phyloP scores from a whole-genome alignment of 2,797 vertebrate genomes.

The Malacoraja senta region DNA sequence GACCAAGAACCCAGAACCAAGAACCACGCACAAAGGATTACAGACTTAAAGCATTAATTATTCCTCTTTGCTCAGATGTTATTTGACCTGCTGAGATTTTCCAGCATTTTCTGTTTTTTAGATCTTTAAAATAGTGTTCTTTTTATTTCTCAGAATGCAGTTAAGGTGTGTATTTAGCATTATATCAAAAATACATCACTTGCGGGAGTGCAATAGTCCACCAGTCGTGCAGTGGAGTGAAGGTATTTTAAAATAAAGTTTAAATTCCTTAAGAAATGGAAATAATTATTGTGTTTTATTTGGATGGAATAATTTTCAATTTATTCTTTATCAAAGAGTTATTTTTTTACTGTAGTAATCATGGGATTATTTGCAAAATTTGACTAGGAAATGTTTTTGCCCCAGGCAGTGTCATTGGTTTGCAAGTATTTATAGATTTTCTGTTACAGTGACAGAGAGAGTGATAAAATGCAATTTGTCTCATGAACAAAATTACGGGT shows the following conservation, averaged over 20 bases:
- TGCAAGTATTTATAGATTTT: background rate
- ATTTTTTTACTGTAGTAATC: background rate
- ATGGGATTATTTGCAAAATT: background rate
- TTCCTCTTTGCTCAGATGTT: no score
- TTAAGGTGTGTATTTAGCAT: background rate
- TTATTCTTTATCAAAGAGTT: background rate
- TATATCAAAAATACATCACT: background rate
- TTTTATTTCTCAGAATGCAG: no score
- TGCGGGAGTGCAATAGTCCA: background rate
- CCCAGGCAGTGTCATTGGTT: background rate
- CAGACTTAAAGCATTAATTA: no score
- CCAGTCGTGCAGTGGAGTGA: background rate
- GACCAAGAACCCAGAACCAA: no score
- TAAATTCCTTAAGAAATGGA: background rate
- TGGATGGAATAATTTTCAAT: background rate
- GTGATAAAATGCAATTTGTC: background rate
- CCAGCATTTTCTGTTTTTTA: no score
- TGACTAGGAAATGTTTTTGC: background rate
- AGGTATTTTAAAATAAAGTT: background rate
- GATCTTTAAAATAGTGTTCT: background rate
- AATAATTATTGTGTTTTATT: background rate
- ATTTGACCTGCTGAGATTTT: no score
- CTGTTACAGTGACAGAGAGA: background rate
- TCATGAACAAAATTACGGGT: background rate
- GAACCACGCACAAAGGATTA: no score